Percentiles rank a stretch among this genome's conserved stretches.
phyloP scores from a whole-genome alignment of 1,140 invertebrate species.

The Acromyrmex heyeri region DNA sequence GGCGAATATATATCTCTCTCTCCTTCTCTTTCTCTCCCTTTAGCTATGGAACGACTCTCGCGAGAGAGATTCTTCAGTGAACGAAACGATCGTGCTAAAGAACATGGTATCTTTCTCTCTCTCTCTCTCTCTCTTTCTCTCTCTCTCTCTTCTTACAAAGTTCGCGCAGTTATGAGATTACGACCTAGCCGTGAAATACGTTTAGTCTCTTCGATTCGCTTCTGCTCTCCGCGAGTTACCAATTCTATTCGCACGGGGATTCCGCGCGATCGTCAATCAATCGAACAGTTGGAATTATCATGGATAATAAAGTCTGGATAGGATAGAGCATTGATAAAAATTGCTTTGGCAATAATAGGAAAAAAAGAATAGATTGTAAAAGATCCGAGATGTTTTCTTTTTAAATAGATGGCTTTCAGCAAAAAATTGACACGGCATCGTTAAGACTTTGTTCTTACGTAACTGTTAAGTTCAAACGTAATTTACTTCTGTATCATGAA shows the following conservation, averaged over 20 bases:
- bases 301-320: background rate
- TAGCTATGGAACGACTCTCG: background rate
- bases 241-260: slow-evolving; percentile 2
- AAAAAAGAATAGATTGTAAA: background rate
- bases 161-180: slow-evolving; percentile 50
- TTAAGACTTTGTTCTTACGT: slow-evolving; percentile 25
- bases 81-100: slow-evolving; percentile 17
- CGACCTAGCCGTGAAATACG: slow-evolving; percentile 30
- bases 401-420: background rate
- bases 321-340: background rate
- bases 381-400: background rate
- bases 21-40: background rate
- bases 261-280: slow-evolving; percentile 13
- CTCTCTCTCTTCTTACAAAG: background rate
- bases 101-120: background rate
- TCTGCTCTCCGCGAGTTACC: slow-evolving; percentile 22
- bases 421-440: slow-evolving; percentile 33
- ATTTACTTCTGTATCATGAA: slow-evolving; percentile 38
- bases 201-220: slow-evolving; percentile 29
- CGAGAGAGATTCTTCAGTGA: slow-evolving; percentile 1
- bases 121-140: background rate
- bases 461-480: slow-evolving; percentile 31
- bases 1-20: slow-evolving; percentile 19
- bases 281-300: slow-evolving; percentile 23
- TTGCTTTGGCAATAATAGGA: background rate